Percentiles rank a stretch among this genome's conserved stretches.
Evolutionary conservation across 1,140 invertebrate species (phyloP).

Genomic region (Heliconius nattereri): DNA sequence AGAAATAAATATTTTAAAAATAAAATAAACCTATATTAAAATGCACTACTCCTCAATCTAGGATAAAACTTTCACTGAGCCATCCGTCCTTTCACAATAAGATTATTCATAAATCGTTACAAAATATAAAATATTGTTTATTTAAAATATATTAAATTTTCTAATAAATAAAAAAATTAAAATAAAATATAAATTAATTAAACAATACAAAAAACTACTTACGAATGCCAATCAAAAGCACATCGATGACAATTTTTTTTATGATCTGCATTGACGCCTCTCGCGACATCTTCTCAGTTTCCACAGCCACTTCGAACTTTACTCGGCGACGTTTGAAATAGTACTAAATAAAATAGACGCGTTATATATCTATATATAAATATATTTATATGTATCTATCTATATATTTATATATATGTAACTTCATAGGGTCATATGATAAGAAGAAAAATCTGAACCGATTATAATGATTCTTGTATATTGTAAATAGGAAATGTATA

Average conservation of each 20-base stretch:
- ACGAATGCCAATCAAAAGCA: constrained; percentile 29
- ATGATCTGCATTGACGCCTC: constrained; percentile 24
- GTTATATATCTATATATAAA: constrained; percentile 20
- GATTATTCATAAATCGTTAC: no score
- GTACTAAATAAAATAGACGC: not conserved
- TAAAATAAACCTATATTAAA: no score
- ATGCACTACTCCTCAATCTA: no score
- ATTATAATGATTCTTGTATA: constrained; percentile 8
- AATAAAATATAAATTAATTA: not conserved
- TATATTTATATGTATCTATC: no score
- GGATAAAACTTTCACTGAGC: no score
- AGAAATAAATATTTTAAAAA: no score
- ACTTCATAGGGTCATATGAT: not conserved
- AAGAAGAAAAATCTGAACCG: constrained; percentile 2
- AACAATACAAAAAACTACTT: constrained; percentile 29
- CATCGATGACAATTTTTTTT: constrained; percentile 30
- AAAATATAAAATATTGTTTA: no score
- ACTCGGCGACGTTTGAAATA: constrained; percentile 2
- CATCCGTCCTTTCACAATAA: no score
- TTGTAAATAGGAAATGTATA: constrained; percentile 28
- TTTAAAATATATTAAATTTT: no score
- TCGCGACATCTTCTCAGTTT: constrained; percentile 26
- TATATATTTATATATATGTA: constrained; percentile 13
- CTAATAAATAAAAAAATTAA: no score
- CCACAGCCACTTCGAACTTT: not conserved